phyloP scores from a whole-genome alignment of 2,888 invertebrate genomes.

The Micropterix aruncella region DNA sequence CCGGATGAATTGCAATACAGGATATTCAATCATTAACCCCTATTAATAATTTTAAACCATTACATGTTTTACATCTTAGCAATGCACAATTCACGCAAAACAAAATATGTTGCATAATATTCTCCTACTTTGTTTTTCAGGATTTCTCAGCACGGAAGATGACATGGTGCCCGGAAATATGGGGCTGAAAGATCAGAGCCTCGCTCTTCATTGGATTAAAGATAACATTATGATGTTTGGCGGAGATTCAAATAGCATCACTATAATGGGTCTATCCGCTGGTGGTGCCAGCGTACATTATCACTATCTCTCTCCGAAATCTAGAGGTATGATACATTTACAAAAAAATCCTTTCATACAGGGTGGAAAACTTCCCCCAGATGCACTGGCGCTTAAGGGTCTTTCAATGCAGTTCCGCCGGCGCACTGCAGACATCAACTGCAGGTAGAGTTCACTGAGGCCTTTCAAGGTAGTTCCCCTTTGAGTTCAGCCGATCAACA shows the following conservation, averaged over 20 bases:
- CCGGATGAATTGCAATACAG: no score
- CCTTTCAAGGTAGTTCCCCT: no score
- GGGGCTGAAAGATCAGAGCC: slow-evolving; percentile 59
- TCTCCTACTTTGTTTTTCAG: slow-evolving; percentile 23
- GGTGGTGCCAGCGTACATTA: slow-evolving; percentile 65
- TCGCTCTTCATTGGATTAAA: slow-evolving; percentile 56
- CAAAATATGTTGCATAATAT: no score
- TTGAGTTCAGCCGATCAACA: no score
- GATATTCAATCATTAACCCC: background rate
- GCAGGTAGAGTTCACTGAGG: no score
- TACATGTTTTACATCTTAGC: background rate
- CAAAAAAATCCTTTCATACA: no score
- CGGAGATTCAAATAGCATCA: slow-evolving; percentile 54
- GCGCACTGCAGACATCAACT: no score
- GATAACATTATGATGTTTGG: slow-evolving; percentile 55
- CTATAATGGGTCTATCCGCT: slow-evolving; percentile 55
- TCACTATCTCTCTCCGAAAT: slow-evolving; percentile 50
- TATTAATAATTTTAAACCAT: background rate
- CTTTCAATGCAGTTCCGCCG: no score
- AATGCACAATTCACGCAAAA: no score
- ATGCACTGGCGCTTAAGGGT: no score
- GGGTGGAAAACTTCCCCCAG: no score
- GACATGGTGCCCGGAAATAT: slow-evolving; percentile 52
- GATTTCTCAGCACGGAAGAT: slow-evolving; percentile 64
- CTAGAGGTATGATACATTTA: slow-evolving; percentile 31